phyloP scores from a whole-genome alignment of 2,113 vertebrate genomes.

The Anhinga rufa region DNA sequence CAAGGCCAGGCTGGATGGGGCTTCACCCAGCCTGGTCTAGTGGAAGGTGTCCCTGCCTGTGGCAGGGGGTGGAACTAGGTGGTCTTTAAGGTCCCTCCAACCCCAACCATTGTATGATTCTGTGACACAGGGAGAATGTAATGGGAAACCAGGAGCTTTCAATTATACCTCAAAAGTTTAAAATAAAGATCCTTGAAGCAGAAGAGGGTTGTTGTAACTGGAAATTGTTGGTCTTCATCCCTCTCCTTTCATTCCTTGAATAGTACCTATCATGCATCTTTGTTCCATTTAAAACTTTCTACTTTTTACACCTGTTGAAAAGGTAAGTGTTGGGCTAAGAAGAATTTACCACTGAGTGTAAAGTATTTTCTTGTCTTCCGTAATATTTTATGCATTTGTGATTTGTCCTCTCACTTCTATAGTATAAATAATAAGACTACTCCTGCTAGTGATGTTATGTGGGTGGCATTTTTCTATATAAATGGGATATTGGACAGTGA shows the following conservation, averaged over 20 bases:
- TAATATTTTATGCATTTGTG: not conserved
- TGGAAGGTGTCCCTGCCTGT: too few species aligned
- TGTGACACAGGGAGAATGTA: constrained; percentile 42
- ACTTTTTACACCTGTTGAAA: not conserved
- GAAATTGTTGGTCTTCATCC: not conserved
- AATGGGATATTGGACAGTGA: not conserved
- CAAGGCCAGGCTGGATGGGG: too few species aligned
- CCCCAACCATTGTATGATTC: too few species aligned
- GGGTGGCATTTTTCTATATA: not conserved
- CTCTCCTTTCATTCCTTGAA: not conserved
- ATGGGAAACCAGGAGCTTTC: constrained; percentile 51
- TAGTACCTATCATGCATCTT: not conserved
- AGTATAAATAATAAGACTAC: not conserved
- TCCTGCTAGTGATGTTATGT: not conserved
- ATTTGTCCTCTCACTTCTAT: not conserved
- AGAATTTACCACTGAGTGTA: not conserved
- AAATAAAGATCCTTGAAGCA: constrained; percentile 43
- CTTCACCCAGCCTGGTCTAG: too few species aligned
- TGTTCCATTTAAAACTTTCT: not conserved
- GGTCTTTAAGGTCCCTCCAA: too few species aligned
- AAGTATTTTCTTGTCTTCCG: not conserved
- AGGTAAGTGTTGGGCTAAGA: not conserved
- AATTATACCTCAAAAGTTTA: constrained; percentile 40
- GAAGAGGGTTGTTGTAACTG: constrained; percentile 36
- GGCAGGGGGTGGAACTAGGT: too few species aligned